Base-by-base conservation (phyloP, 2,888 invertebrate genomes). In the Margaritifera margaritifera region DNA sequence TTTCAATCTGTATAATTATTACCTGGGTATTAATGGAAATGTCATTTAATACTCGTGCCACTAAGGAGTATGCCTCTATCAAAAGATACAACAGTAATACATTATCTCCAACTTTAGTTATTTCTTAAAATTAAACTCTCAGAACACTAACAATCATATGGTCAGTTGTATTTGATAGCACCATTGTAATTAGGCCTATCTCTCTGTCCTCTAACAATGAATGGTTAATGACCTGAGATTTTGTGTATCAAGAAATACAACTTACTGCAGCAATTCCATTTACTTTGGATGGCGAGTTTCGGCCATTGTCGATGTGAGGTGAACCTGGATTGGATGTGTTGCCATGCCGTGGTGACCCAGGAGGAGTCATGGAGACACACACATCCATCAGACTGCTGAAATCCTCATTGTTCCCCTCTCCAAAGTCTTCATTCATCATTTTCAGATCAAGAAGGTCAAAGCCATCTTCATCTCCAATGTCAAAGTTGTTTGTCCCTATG, bases 301-400 rank as follows among this genome's bases (percentile, higher is more conserved):
- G 78, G n/a, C 83, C 78, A 19, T 77, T 65, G 22, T 82, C 80
- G 62, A 79, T 67, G 18, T 74, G 75, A 20, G 84, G 85, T 6
- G 86, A 86, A 11, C 81, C 83, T 18, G 85, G 83, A 56, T 84
- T 80, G 6, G 80, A 79, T 24, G 74, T 69, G 53, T 73, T 74
- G 56, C 73, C 74, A 51, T 64, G 72, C 61, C 63, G 63, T 31
- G 71, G 78, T 22, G 71, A 80, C 64, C 71, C 80, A 59, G 76
- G 78, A 52, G 75, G 81, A 60, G 65, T 79, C 74, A 84, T 78
- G 51, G 81, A 80, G n/a, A 78, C 75, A 72, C 81, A 79, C 22
- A 80, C 76, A 64, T 80, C 80, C 74, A 83, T 76, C 68, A 84
- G 68, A 58, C 74, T 72, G 25, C 74, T 77, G 72, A 79, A 71